phyloP scores from a whole-genome alignment of 2,113 vertebrate genomes.

The Lagopus leucura region DNA sequence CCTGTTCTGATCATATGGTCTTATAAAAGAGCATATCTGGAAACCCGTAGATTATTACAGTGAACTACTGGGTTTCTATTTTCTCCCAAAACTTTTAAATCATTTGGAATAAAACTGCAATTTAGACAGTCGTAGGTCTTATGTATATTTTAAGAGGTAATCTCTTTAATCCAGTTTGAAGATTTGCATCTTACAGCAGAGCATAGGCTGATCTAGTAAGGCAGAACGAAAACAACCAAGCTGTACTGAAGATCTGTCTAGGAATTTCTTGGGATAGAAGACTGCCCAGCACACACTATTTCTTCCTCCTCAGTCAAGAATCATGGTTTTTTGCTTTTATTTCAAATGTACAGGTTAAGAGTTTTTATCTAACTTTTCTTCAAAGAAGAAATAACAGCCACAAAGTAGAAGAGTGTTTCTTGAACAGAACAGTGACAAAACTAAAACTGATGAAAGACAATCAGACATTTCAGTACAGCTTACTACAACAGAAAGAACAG shows the following conservation, averaged over 20 bases:
- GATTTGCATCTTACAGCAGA: slow-evolving; percentile 18
- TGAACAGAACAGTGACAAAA: neutral
- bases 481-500: neutral
- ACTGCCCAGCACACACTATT: neutral
- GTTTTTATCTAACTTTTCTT: neutral
- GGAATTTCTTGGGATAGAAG: neutral
- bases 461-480: neutral
- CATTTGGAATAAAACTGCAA: neutral
- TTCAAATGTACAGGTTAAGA: neutral
- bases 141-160: slow-evolving; percentile 10
- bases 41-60: neutral
- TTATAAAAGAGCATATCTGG: neutral
- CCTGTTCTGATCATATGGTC: slow-evolving; percentile 5
- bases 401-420: neutral
- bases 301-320: neutral
- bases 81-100: slow-evolving; percentile 1
- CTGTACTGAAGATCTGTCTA: neutral
- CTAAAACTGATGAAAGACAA: neutral
- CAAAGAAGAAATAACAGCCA: neutral
- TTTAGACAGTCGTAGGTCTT: neutral
- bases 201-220: neutral
- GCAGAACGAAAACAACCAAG: neutral
- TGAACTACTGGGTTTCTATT: neutral
- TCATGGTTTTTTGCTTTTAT: neutral
- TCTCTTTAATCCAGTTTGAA: slow-evolving; percentile 3